Evolutionary conservation across 2,113 vertebrate genomes (phyloP), one percentile per base, ranked within the genome.

Genomic region (Geothlypis trichas): DNA sequence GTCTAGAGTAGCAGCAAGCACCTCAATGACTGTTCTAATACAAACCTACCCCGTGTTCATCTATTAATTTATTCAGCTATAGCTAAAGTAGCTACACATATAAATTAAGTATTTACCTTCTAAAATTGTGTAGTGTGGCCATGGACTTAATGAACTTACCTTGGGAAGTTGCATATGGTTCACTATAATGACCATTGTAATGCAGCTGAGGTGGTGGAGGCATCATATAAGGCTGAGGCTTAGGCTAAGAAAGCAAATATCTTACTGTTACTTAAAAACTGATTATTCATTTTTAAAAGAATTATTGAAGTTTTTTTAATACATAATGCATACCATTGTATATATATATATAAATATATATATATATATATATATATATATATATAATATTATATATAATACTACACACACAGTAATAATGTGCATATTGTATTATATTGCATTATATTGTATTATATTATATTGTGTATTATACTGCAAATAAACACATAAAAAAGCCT

Each of bases 131-230:
- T 27, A 67, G 9, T 6, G 13, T 61, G 31, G 31, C 12, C 23
- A 31, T 37, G 18, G 26, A 74, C 46, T 87, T 78, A 78, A 77
- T 28, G 21, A 84, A 58, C 69, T 74, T 98, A 99, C 99, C 99
- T 98, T 99, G 99, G 52, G 99, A 99, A 33, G 99, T 99, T 41
- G 98, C 98, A 96, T 99, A 99, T 8, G 99, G 99, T 80, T 99
- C 99, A 33, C 97, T 98, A 91, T 98, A 99, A 93, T 99, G 99
- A 92, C 99, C 99, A 62, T 99, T 99, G 97, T 99, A 99, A 97
- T 99, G 99, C 96, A 99, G 98, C 92, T 98, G 99, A 49, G 99
- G 98, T 54, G 98, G 98, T 65, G 99, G 98, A 26, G 99, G 97
- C 99, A 99, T 99, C 99, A 98, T 99, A 77, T 98, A 99, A 87